These are phyloP conservation scores for Calypte anna DNA, from an alignment of 2,113 vertebrate genomes.

Conservation along the genomic window DNA sequence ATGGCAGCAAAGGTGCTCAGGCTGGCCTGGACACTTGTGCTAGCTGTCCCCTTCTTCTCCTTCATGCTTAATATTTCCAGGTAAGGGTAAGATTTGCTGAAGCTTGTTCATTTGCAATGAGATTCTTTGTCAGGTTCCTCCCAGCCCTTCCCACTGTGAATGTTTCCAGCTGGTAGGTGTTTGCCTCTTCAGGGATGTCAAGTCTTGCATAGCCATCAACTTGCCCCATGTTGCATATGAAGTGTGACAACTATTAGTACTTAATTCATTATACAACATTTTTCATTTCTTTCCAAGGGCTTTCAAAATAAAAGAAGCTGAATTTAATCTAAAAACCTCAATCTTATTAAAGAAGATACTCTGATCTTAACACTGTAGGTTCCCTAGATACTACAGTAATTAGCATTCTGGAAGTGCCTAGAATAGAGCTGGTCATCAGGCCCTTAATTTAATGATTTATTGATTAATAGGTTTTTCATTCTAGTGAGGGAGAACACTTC, in stretches of 20 bases:
- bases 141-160: background rate
- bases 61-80: background rate
- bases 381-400: slow-evolving; percentile 1
- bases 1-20: background rate
- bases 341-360: background rate
- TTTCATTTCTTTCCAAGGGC: slow-evolving; percentile 22
- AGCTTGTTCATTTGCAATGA: background rate
- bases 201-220: background rate
- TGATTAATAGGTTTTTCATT: slow-evolving; percentile 46
- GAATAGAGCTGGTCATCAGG: background rate
- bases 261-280: slow-evolving; percentile 37
- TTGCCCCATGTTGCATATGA: background rate
- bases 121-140: background rate
- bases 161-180: slow-evolving; percentile 1
- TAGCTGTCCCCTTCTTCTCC: background rate
- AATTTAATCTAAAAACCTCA: background rate
- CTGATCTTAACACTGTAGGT: background rate
- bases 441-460: slow-evolving; percentile 55
- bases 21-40: background rate
- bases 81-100: background rate
- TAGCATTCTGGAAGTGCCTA: slow-evolving; percentile 12
- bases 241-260: slow-evolving; percentile 33
- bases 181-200: slow-evolving; percentile 20
- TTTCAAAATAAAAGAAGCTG: slow-evolving; percentile 42
- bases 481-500: background rate